Conservation (phyloP, 1,140 invertebrate species). For the Drosophila biarmipes region DNA sequence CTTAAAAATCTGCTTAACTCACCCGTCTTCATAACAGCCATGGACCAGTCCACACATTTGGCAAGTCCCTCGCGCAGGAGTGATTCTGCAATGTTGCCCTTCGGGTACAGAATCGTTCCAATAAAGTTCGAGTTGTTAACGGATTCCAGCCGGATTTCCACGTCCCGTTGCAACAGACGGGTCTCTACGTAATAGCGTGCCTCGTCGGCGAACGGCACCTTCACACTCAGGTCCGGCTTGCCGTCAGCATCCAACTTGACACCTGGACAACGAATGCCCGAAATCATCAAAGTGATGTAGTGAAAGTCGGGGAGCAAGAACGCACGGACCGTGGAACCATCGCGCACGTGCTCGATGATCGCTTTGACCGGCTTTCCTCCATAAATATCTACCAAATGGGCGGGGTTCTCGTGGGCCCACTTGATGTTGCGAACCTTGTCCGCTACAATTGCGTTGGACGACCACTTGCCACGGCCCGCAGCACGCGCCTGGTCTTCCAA, state of each 20-base stretch:
- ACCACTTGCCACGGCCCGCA: slow-evolving; percentile 95
- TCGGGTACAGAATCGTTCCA: slow-evolving; percentile 97
- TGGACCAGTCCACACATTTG: slow-evolving; percentile 98
- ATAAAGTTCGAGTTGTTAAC: slow-evolving; percentile 97
- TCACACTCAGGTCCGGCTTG: slow-evolving; percentile 87
- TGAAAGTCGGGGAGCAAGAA: slow-evolving; percentile 92
- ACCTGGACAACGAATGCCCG: slow-evolving; percentile 94
- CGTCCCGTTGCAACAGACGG: slow-evolving; percentile 95
- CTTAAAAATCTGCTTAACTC: slow-evolving; percentile 25
- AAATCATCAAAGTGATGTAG: slow-evolving; percentile 96
- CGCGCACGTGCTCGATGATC: slow-evolving; percentile 97
- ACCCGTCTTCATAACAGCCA: slow-evolving; percentile 93
- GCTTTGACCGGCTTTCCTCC: slow-evolving; percentile 92
- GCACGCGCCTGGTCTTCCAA: slow-evolving; percentile 96
- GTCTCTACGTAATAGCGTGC: slow-evolving; percentile 95
- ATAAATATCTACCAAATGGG: slow-evolving; percentile 92
- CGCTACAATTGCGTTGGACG: slow-evolving; percentile 85
- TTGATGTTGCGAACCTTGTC: slow-evolving; percentile 93
- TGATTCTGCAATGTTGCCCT: slow-evolving; percentile 97
- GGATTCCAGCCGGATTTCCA: slow-evolving; percentile 96
- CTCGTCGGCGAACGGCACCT: slow-evolving; percentile 85
- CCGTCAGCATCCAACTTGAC: slow-evolving; percentile 89
- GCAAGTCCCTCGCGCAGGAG: slow-evolving; percentile 96
- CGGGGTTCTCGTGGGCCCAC: slow-evolving; percentile 93
- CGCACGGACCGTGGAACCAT: slow-evolving; percentile 96